These are phyloP conservation scores for Stomatorhinus ivindoensis DNA, from an alignment of 2,113 vertebrate genomes.

Conservation along the genomic window DNA sequence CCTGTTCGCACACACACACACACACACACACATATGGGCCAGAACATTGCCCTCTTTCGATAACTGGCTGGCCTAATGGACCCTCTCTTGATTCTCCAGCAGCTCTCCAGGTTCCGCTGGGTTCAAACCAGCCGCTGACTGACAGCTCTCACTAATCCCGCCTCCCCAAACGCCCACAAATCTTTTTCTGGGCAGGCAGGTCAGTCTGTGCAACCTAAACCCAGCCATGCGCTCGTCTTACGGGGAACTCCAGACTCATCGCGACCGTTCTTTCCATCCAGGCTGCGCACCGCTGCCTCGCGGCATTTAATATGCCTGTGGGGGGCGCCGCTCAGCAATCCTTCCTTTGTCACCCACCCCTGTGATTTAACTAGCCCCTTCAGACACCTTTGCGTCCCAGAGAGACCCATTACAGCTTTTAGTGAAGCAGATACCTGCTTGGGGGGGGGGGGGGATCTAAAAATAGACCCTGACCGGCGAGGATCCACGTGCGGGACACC, in stretches of 20 bases:
- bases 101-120: neutral
- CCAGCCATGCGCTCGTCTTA: neutral
- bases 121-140: neutral
- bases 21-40: neutral
- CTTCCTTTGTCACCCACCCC: neutral
- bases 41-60: neutral
- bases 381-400: neutral
- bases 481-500: neutral
- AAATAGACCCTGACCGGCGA: neutral
- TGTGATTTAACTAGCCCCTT: neutral
- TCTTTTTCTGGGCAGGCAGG: neutral
- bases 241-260: neutral
- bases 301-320: neutral
- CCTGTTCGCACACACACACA: neutral
- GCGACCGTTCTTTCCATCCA: neutral
- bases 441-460: neutral
- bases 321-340: neutral
- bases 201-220: neutral
- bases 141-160: neutral
- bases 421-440: neutral
- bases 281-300: neutral
- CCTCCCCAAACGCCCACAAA: neutral
- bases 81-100: neutral
- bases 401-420: slow-evolving; percentile 9
- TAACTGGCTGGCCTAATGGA: neutral